A percentile compares a stretch with the other conserved stretches of the same genome.
Conservation (phyloP, 2,888 invertebrate genomes). For the Elmis aenea region DNA sequence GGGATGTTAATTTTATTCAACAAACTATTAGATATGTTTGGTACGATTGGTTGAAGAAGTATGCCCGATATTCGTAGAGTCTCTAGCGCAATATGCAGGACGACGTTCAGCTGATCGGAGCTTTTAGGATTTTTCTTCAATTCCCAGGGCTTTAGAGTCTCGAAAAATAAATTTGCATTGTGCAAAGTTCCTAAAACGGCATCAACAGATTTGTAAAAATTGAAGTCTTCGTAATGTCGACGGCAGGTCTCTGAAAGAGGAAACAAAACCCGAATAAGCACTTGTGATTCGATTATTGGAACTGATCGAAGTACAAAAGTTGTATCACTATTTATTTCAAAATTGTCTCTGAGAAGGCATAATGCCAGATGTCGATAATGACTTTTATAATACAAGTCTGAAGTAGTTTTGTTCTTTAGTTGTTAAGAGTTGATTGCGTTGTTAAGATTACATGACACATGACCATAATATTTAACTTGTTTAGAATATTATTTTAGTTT, state of each 20-base stretch:
- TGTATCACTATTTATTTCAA: no score
- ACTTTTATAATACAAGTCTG: no score
- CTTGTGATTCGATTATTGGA: no score
- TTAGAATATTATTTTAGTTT: no score
- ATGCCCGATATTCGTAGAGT: slow-evolving; percentile 74
- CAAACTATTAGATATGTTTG: slow-evolving; percentile 61
- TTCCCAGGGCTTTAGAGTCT: slow-evolving; percentile 84
- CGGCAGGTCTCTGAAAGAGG: slow-evolving; percentile 55
- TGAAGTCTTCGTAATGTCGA: slow-evolving; percentile 65
- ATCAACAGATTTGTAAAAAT: slow-evolving; percentile 81
- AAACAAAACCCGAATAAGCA: no score
- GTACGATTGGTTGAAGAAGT: slow-evolving; percentile 81
- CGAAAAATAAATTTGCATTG: slow-evolving; percentile 80
- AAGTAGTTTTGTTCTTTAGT: no score
- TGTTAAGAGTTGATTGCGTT: no score
- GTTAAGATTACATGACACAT: no score
- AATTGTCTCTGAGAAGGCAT: no score
- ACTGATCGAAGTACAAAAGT: no score
- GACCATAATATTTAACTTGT: no score
- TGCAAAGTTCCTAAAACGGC: slow-evolving; percentile 69
- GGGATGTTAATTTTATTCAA: slow-evolving; percentile 62
- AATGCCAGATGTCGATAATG: no score
- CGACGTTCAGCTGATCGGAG: slow-evolving; percentile 54
- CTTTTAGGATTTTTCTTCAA: slow-evolving; percentile 58
- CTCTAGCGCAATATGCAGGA: slow-evolving; percentile 82